Base-by-base conservation (phyloP, 2,888 invertebrate species). In the Acanthosoma haemorrhoidale region DNA sequence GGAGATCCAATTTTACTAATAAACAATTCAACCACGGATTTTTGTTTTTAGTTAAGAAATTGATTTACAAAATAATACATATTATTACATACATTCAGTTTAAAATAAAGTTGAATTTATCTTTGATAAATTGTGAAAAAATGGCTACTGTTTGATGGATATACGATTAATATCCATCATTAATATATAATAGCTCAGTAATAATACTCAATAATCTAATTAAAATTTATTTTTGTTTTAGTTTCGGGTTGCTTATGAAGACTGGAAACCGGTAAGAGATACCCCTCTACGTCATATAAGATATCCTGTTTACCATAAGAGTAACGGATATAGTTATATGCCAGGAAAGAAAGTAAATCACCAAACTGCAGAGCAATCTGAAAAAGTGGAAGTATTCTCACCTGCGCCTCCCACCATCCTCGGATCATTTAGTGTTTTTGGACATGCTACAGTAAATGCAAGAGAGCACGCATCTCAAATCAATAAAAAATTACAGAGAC, bases 361-460 rank as follows among this genome's bases (percentile, higher is more conserved):
- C 9, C 73, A 73, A 60, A 63, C 25, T 15, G 60, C 70, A 16
- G 71, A 73, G 8, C 41, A 57, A 25, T 71, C 73, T 21, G 70
- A 73, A 36, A 71, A 69, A 32, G 57, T 73, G 2, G 71, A 76
- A 70, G 76, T 75, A 32, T 77, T 75, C 63, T 75, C 75, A 16
- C 74, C 75, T 5, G 75, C 75, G 6, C 77, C 76, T 5, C 75
- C 77, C 1, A 73, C 75, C 34, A 76, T 81, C 59, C 73, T 80
- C 80, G 87, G 86, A 73, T 82, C 86, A 69, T 86, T 86, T 77
- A 84, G 84, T 75, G 82, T 83, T 15, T 86, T 84, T 74, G 85
- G 85, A n/a, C 80, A 86, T 70, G 84, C 84, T 60, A 81, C 83
- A 29, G 79, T 84, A 11, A 84, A 85, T 78, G 82, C 82, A 73